These are phyloP conservation scores for Spicauda simplicius DNA, from an alignment of 2,888 invertebrate genomes.

Conservation along the genomic window DNA sequence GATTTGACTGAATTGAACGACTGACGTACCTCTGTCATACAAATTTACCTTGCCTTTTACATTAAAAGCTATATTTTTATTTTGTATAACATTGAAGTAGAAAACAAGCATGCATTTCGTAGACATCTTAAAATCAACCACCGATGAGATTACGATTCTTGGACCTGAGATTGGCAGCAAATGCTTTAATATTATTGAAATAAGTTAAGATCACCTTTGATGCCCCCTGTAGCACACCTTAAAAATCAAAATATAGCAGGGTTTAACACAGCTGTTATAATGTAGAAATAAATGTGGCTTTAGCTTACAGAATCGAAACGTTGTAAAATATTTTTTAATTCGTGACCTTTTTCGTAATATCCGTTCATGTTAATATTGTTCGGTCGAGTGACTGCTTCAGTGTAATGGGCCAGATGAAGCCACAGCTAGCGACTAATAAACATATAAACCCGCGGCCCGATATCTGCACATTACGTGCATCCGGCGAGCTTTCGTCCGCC, in stretches of 20 bases:
- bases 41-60: neutral
- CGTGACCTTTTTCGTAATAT: constrained; percentile 26
- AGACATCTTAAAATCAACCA: too few species aligned
- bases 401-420: constrained; percentile 41
- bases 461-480: constrained; percentile 76
- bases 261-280: too few species aligned
- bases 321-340: neutral
- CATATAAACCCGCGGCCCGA: constrained; percentile 63
- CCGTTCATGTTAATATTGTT: constrained; percentile 33
- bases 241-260: too few species aligned
- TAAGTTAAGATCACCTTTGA: too few species aligned
- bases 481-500: constrained; percentile 71
- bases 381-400: constrained; percentile 30
- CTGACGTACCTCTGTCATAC: neutral
- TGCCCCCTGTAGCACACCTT: too few species aligned
- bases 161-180: too few species aligned
- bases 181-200: too few species aligned
- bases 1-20: constrained; percentile 23
- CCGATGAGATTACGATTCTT: too few species aligned
- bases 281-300: too few species aligned
- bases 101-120: too few species aligned
- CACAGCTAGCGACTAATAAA: constrained; percentile 46
- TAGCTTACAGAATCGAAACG: too few species aligned
- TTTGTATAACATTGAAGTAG: too few species aligned
- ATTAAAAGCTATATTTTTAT: neutral